Conservation (phyloP, 1,140 invertebrate genomes). For the Hylaeus anthracinus region DNA sequence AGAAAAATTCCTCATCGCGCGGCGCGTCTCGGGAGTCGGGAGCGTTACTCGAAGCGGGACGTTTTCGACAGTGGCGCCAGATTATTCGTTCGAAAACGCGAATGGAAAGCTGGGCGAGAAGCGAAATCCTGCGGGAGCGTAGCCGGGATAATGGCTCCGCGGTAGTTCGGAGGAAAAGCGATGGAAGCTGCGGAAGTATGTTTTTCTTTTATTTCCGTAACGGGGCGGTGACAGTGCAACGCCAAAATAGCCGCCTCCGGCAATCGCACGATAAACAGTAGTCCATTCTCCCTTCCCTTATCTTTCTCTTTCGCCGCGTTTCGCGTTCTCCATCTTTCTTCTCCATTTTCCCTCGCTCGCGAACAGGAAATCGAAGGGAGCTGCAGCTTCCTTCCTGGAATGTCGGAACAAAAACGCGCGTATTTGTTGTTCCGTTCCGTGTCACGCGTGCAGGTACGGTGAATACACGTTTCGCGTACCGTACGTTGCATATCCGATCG, state of each 20-base stretch:
- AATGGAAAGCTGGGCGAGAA: constrained; percentile 11
- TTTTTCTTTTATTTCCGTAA: constrained; percentile 65
- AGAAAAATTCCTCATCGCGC: background rate
- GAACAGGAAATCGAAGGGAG: constrained; percentile 7
- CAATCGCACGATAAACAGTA: constrained; percentile 66
- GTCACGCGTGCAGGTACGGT: too few species aligned
- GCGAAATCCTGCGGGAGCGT: constrained; percentile 38
- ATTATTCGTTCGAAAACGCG: constrained; percentile 46
- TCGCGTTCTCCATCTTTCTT: background rate
- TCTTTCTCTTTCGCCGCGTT: constrained; percentile 1
- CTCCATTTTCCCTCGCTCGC: constrained; percentile 32
- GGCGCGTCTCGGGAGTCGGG: background rate
- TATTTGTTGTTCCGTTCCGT: background rate
- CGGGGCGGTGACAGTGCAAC: constrained; percentile 56
- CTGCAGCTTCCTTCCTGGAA: background rate
- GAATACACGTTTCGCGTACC: too few species aligned
- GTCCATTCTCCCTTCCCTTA: constrained; percentile 40
- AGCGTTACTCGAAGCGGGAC: background rate
- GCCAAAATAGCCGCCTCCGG: constrained; percentile 66
- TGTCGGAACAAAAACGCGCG: background rate
- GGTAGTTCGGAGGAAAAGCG: constrained; percentile 43
- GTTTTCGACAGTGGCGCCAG: constrained; percentile 24
- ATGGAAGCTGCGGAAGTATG: constrained; percentile 51
- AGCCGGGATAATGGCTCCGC: constrained; percentile 55
- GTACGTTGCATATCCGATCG: background rate